Evolutionary conservation across 2,113 vertebrate genomes (phyloP).

Genomic region (Pseudorectes ferrugineus): DNA sequence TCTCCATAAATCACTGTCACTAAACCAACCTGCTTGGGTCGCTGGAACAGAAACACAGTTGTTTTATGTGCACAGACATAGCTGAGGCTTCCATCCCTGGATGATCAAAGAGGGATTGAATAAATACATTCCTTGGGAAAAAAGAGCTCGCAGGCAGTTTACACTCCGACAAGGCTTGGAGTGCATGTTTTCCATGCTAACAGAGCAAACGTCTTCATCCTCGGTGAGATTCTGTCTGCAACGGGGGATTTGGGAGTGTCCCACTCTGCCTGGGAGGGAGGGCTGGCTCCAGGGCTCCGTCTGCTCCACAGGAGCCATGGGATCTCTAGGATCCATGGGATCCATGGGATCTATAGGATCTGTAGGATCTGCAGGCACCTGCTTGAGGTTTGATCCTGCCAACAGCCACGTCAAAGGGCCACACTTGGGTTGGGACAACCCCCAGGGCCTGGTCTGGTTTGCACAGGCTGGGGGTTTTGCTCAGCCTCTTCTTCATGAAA

Average conservation of each 20-base stretch:
- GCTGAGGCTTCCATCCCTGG: background rate
- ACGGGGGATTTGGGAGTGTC: background rate
- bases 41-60: background rate
- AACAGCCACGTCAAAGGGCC: background rate
- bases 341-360: background rate
- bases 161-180: background rate
- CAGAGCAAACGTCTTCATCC: background rate
- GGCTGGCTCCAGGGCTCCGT: background rate
- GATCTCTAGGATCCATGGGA: accelerated
- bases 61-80: background rate
- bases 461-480: background rate
- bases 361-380: accelerated
- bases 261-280: background rate
- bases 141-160: background rate
- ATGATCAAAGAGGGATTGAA: background rate
- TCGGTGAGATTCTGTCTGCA: background rate
- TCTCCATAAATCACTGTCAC: slow-evolving; percentile 4
- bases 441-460: background rate
- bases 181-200: background rate
- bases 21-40: background rate
- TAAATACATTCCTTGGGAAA: background rate
- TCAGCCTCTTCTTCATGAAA: background rate
- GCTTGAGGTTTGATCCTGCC: background rate
- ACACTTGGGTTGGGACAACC: too few relatives aligned
- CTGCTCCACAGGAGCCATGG: accelerated